phyloP scores from a whole-genome alignment of 2,888 invertebrate species.

The Cephus spinipes region DNA sequence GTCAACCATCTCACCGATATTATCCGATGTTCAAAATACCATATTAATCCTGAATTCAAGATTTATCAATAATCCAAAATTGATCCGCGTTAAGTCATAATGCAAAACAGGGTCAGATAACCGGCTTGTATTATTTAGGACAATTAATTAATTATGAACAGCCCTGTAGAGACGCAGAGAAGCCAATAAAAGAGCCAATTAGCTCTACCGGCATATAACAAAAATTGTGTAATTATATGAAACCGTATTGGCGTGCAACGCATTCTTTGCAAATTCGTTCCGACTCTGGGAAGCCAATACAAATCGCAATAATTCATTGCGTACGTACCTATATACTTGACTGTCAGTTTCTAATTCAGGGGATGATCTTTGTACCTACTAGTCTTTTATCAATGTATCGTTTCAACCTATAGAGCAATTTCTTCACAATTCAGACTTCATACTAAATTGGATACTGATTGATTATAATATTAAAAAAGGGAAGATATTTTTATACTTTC shows the following conservation, averaged over 20 bases:
- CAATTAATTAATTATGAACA: too few relatives aligned
- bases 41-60: neutral
- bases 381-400: neutral
- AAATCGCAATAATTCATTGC: neutral
- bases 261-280: neutral
- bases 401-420: neutral
- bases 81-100: neutral
- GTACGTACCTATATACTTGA: neutral
- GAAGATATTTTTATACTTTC: too few relatives aligned
- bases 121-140: too few relatives aligned
- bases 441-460: neutral
- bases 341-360: neutral
- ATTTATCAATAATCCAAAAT: neutral
- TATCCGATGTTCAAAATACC: neutral
- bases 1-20: neutral
- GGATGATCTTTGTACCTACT: neutral
- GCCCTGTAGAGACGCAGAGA: too few relatives aligned
- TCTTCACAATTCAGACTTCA: neutral
- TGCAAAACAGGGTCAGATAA: neutral
- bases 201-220: conserved; percentile 43
- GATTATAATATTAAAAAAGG: neutral
- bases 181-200: too few relatives aligned
- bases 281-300: neutral
- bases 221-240: conserved; percentile 58
- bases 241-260: conserved; percentile 44